Conservation (phyloP, 2,888 invertebrate species). For the Tethea ocularis region DNA sequence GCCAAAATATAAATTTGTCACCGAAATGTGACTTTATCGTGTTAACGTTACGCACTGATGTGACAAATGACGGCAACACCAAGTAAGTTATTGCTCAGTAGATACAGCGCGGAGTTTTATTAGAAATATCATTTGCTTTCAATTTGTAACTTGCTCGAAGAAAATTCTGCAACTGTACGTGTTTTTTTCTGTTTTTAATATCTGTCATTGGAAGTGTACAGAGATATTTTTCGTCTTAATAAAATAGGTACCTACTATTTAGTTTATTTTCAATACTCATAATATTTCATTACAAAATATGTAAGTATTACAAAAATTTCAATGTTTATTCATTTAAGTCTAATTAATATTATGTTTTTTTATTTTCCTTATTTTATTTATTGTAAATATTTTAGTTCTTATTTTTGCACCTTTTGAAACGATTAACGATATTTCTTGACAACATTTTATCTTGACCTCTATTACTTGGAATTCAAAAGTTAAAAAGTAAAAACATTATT, state of each 20-base stretch:
- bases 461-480: background rate
- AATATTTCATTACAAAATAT: too few species aligned
- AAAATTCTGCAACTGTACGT: constrained; percentile 4
- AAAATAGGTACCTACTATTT: too few species aligned
- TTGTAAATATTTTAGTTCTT: too few species aligned
- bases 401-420: too few species aligned
- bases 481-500: background rate
- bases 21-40: constrained; percentile 22
- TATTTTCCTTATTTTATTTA: too few species aligned
- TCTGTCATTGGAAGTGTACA: background rate
- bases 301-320: too few species aligned
- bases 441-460: background rate
- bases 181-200: background rate
- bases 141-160: constrained; percentile 13
- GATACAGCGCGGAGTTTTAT: constrained; percentile 13
- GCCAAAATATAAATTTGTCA: constrained; percentile 33
- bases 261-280: too few species aligned
- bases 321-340: too few species aligned
- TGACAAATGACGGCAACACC: constrained; percentile 13
- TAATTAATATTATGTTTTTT: too few species aligned
- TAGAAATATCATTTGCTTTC: constrained; percentile 17
- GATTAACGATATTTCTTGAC: too few species aligned
- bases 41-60: constrained; percentile 13
- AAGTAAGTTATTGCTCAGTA: constrained; percentile 10
- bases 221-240: background rate